A percentile compares a stretch with the other conserved stretches of the same genome.
Conservation (phyloP, 2,888 invertebrate genomes). For the Galeruca laticollis region DNA sequence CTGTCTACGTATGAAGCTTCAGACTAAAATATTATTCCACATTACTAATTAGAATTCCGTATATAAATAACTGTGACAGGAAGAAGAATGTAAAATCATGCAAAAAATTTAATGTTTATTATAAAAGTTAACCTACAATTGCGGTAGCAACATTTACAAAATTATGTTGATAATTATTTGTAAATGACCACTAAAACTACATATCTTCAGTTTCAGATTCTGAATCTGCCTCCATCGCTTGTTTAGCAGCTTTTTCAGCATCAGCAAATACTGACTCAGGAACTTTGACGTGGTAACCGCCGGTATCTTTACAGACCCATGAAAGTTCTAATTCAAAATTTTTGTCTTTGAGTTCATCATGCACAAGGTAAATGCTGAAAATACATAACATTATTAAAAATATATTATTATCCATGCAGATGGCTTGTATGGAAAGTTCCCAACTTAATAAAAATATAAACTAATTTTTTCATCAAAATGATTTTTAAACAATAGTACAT, state of each 20-base stretch:
- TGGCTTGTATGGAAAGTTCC: too few relatives aligned
- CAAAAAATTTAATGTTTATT: not conserved
- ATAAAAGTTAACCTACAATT: conserved; percentile 4
- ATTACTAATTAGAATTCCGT: too few relatives aligned
- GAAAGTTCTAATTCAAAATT: conserved; percentile 96
- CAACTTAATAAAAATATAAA: too few relatives aligned
- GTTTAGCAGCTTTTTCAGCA: conserved; percentile 91
- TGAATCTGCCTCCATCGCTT: conserved; percentile 89
- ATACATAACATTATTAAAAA: conserved; percentile 52
- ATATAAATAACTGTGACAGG: too few relatives aligned
- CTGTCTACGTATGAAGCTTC: too few relatives aligned
- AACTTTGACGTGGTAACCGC: conserved; percentile 85
- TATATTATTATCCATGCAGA: not conserved
- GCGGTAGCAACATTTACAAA: not conserved
- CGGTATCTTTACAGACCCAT: conserved; percentile 88
- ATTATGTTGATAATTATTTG: not conserved
- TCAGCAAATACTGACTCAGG: conserved; percentile 81
- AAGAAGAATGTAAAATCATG: too few relatives aligned
- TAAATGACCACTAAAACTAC: conserved; percentile 63
- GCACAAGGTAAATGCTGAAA: conserved; percentile 86
- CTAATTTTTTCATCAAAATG: too few relatives aligned
- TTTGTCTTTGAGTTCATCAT: conserved; percentile 95
- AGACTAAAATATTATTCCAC: too few relatives aligned
- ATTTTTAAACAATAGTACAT: too few relatives aligned
- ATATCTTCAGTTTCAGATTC: conserved; percentile 85